A percentile compares a stretch with the other conserved stretches of the same genome.
phyloP scores from a whole-genome alignment of 2,888 invertebrate species.

The Ctenicera cuprea region DNA sequence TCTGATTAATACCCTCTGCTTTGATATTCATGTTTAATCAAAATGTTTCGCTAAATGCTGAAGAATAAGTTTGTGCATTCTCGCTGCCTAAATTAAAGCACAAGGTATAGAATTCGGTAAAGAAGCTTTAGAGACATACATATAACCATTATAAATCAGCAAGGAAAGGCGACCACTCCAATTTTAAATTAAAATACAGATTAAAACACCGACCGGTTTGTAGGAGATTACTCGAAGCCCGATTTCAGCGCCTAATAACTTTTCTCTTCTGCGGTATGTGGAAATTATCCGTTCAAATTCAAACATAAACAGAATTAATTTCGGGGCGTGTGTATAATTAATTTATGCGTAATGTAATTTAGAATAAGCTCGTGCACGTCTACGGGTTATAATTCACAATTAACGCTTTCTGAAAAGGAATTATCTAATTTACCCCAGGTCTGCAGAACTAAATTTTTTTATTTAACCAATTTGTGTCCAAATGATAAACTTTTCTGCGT shows the following conservation, averaged over 20 bases:
- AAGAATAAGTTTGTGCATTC: too few species aligned
- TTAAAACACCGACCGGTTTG: slow-evolving; percentile 11
- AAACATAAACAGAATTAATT: slow-evolving; percentile 2
- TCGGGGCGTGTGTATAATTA: slow-evolving; percentile 2
- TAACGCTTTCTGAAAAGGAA: not conserved
- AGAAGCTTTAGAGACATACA: not conserved
- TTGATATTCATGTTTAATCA: too few species aligned
- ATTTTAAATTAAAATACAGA: slow-evolving; percentile 15
- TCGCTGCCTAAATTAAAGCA: too few species aligned
- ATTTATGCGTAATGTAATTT: not conserved
- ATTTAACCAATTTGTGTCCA: too few species aligned
- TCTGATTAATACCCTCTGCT: too few species aligned
- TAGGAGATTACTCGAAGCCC: not conserved
- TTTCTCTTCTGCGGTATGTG: slow-evolving; percentile 7
- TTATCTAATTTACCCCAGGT: too few species aligned
- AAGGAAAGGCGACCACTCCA: slow-evolving; percentile 2
- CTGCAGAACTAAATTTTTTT: too few species aligned
- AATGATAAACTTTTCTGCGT: too few species aligned
- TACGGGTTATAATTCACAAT: not conserved
- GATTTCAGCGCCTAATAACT: slow-evolving; percentile 5
- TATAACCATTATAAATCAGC: slow-evolving; percentile 9
- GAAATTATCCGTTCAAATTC: slow-evolving; percentile 4
- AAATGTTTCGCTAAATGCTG: too few species aligned
- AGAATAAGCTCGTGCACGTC: slow-evolving; percentile 8
- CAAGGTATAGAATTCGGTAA: not conserved